Conservation (phyloP, 2,113 vertebrate genomes). For the Sturnira hondurensis region DNA sequence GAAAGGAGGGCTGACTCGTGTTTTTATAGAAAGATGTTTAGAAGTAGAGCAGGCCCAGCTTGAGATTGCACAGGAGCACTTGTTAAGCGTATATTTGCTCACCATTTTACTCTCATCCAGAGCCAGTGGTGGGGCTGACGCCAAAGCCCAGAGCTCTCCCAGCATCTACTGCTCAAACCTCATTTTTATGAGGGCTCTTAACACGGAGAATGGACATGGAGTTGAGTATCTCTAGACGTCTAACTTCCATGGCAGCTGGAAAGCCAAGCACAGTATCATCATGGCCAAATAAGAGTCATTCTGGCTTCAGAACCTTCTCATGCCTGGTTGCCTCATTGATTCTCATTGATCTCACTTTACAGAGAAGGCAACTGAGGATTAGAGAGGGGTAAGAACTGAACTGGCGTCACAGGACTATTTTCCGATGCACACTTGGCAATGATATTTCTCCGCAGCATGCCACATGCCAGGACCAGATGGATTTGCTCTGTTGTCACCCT, state of each 20-base stretch:
- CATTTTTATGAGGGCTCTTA: neutral
- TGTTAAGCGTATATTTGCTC: neutral
- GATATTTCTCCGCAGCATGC: fast-evolving
- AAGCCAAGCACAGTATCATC: fast-evolving
- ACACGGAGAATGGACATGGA: neutral
- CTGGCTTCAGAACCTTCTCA: neutral
- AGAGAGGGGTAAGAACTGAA: neutral
- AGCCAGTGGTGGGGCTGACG: neutral
- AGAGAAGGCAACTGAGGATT: neutral
- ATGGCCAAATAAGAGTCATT: fast-evolving
- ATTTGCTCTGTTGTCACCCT: neutral
- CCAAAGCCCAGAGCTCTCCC: neutral
- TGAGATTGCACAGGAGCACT: neutral
- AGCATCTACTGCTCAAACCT: neutral
- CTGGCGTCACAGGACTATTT: neutral
- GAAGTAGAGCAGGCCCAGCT: neutral
- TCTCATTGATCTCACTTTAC: neutral
- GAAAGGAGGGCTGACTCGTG: neutral
- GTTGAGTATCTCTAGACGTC: neutral
- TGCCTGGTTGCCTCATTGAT: neutral
- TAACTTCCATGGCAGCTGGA: neutral
- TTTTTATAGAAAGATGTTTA: neutral
- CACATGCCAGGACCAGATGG: neutral
- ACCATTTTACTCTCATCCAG: neutral
- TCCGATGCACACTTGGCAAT: neutral